phyloP scores from a whole-genome alignment of 2,113 vertebrate genomes.

The Dolichotis patagonum region DNA sequence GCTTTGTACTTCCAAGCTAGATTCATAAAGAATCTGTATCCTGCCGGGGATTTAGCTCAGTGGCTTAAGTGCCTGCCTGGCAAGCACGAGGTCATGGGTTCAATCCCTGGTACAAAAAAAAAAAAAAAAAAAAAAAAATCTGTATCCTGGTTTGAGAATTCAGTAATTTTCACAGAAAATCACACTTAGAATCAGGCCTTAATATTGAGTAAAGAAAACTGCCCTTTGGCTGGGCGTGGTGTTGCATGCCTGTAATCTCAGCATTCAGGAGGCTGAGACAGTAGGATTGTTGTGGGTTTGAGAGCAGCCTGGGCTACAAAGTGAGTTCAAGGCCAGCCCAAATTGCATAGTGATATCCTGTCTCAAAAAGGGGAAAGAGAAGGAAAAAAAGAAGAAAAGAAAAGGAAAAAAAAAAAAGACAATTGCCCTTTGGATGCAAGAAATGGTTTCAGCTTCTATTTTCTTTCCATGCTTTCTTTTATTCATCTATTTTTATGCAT shows the following conservation, averaged over 20 bases:
- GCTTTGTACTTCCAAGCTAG: not conserved
- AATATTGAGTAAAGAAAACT: not conserved
- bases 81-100: no score
- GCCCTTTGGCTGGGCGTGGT: not conserved
- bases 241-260: no score
- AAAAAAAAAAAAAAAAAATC: no score
- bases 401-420: not conserved
- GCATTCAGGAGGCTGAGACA: no score
- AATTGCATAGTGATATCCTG: no score
- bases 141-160: not conserved
- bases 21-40: not conserved
- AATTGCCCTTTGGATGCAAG: not conserved
- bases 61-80: no score
- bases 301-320: no score
- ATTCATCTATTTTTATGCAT: not conserved
- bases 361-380: no score
- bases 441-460: not conserved
- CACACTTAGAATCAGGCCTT: not conserved
- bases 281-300: no score
- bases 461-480: not conserved
- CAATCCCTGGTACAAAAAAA: no score
- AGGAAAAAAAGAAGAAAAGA: not conserved
- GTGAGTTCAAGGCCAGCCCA: no score
- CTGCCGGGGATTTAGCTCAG: no score
- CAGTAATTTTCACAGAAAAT: not conserved